Conservation (phyloP, 2,888 invertebrate species). For the Eupelmus urozonus region DNA sequence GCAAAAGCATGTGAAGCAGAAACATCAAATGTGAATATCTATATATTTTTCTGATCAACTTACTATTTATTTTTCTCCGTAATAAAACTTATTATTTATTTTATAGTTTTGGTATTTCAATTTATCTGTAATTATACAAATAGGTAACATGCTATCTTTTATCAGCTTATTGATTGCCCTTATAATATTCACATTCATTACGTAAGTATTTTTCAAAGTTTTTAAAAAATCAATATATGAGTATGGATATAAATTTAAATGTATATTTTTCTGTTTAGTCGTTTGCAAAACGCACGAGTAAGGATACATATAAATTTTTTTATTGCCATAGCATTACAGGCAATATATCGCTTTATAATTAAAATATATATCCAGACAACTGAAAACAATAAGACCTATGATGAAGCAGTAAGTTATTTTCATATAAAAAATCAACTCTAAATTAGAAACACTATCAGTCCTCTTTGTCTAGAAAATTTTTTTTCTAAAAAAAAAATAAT, state of each 20-base stretch:
- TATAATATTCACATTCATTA: constrained; percentile 27
- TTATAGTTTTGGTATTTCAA: constrained; percentile 8
- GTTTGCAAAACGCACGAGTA: constrained; percentile 27
- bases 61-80: too few relatives aligned
- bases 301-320: constrained; percentile 47
- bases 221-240: background rate
- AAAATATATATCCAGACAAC: too few relatives aligned
- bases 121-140: background rate
- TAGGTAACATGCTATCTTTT: constrained; percentile 20
- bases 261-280: constrained; percentile 8
- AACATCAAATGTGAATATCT: too few relatives aligned
- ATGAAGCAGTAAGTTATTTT: constrained; percentile 28
- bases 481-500: too few relatives aligned
- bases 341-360: constrained; percentile 15
- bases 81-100: background rate
- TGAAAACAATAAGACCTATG: constrained; percentile 22
- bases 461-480: too few relatives aligned
- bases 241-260: background rate
- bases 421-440: too few relatives aligned
- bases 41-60: too few relatives aligned
- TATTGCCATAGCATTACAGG: constrained; percentile 6
- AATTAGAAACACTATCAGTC: too few relatives aligned
- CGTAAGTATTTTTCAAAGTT: constrained; percentile 6
- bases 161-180: constrained; percentile 18
- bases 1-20: too few relatives aligned